Percentiles rank a stretch among this genome's conserved stretches.
These are phyloP conservation scores for Camponotus floridanus DNA, from an alignment of 1,140 invertebrate species.

Conservation along the genomic window DNA sequence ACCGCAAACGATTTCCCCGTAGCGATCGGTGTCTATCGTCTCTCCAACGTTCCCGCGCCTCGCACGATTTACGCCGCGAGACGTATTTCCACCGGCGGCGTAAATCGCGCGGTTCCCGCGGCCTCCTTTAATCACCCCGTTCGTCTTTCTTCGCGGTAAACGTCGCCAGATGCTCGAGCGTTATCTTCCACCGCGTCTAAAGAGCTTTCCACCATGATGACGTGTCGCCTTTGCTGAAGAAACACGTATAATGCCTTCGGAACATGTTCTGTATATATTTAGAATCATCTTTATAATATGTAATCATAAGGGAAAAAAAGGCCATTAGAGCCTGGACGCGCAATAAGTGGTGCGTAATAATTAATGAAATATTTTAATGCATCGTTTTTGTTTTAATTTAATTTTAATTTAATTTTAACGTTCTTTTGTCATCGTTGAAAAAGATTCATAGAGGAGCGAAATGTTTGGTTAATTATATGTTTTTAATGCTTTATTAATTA, in stretches of 20 bases:
- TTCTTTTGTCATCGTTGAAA: no score
- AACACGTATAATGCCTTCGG: slow-evolving; percentile 9
- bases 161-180: slow-evolving; percentile 38
- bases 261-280: not conserved
- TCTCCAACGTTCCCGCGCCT: slow-evolving; percentile 28
- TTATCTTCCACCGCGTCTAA: slow-evolving; percentile 46
- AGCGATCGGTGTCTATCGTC: slow-evolving; percentile 72
- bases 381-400: no score
- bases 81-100: slow-evolving; percentile 26
- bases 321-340: no score
- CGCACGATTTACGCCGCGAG: not conserved
- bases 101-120: slow-evolving; percentile 50
- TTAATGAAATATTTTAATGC: no score
- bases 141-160: slow-evolving; percentile 52
- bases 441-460: no score
- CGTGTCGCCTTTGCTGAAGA: slow-evolving; percentile 21
- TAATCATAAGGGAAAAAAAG: no score
- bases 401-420: no score
- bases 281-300: slow-evolving; percentile 3
- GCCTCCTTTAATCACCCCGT: slow-evolving; percentile 55
- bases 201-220: slow-evolving; percentile 43
- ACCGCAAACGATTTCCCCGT: slow-evolving; percentile 52
- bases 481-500: no score
- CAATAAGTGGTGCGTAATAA: no score
- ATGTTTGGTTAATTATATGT: no score